A percentile compares a stretch with the other conserved stretches of the same genome.
These are phyloP conservation scores for Delichon dasypus DNA, from an alignment of 2,797 vertebrate genomes.

Conservation along the genomic window DNA sequence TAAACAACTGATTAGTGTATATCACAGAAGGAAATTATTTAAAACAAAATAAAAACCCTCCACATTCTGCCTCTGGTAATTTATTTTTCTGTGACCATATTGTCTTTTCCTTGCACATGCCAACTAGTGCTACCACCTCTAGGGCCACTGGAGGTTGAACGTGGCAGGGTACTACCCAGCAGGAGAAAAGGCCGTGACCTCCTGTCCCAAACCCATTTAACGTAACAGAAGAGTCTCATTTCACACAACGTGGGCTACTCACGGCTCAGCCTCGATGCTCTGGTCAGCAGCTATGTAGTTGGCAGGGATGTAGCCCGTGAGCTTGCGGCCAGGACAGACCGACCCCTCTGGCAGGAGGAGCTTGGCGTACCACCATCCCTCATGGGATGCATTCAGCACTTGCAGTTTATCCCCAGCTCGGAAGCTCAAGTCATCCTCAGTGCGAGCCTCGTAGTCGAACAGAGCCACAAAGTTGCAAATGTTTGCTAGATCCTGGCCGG, in stretches of 20 bases:
- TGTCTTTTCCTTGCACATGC: background rate
- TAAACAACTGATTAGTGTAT: background rate
- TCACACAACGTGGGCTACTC: constrained; percentile 59
- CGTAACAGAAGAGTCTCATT: background rate
- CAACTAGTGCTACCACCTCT: background rate
- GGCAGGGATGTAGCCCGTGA: constrained; percentile 87
- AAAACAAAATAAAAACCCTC: background rate
- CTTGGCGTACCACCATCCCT: constrained; percentile 89
- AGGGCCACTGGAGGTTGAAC: background rate
- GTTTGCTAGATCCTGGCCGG: background rate
- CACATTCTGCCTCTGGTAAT: background rate
- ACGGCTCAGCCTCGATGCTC: constrained; percentile 90
- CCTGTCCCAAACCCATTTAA: background rate
- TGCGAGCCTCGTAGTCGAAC: constrained; percentile 88
- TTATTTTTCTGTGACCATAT: background rate
- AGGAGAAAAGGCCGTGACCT: background rate
- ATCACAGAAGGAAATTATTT: background rate
- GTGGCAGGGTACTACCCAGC: background rate
- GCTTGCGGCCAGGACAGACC: constrained; percentile 34
- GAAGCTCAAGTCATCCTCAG: constrained; percentile 89
- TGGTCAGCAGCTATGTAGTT: constrained; percentile 89
- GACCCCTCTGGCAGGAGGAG: constrained; percentile 75
- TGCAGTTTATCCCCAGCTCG: constrained; percentile 82
- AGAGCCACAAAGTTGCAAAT: constrained; percentile 81
- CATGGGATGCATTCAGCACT: constrained; percentile 72